Conservation (phyloP, 2,797 vertebrate genomes). For the Peromyscus attwateri region DNA sequence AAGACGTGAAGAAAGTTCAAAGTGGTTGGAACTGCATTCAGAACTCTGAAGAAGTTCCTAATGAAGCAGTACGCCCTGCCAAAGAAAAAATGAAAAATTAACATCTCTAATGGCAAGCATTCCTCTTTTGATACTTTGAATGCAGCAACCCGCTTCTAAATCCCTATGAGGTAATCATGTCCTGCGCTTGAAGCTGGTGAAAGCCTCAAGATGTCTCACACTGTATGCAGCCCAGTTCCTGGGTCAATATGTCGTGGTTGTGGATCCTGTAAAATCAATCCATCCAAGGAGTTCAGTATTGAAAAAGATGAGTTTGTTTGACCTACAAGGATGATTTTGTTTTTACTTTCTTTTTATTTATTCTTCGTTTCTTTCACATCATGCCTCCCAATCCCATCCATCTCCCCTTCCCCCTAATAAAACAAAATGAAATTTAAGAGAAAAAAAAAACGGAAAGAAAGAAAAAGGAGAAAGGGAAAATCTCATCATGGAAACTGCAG, state of each 20-base stretch:
- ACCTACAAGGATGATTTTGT: neutral
- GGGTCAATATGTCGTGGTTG: neutral
- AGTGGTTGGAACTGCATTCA: conserved; percentile 52
- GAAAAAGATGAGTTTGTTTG: neutral
- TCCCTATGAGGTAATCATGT: neutral
- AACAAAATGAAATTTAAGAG: neutral
- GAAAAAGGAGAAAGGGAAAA: neutral
- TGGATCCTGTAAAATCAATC: conserved; percentile 21
- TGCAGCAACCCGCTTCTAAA: conserved; percentile 45
- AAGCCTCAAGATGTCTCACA: neutral
- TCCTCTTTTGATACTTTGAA: conserved; percentile 25
- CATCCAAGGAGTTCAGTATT: neutral
- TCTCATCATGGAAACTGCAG: neutral
- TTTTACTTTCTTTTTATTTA: neutral
- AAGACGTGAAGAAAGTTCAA: conserved; percentile 43
- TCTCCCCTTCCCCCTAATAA: neutral
- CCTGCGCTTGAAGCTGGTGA: neutral
- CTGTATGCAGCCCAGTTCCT: neutral
- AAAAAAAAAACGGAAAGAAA: neutral
- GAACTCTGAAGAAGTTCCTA: conserved; percentile 54
- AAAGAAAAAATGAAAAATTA: neutral
- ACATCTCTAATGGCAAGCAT: conserved; percentile 44
- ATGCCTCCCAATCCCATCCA: neutral
- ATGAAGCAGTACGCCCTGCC: neutral
- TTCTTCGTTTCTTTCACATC: neutral